Percentiles rank a stretch among this genome's conserved stretches.
Conservation (phyloP, 2,888 invertebrate species). For the Torymus texanus region DNA sequence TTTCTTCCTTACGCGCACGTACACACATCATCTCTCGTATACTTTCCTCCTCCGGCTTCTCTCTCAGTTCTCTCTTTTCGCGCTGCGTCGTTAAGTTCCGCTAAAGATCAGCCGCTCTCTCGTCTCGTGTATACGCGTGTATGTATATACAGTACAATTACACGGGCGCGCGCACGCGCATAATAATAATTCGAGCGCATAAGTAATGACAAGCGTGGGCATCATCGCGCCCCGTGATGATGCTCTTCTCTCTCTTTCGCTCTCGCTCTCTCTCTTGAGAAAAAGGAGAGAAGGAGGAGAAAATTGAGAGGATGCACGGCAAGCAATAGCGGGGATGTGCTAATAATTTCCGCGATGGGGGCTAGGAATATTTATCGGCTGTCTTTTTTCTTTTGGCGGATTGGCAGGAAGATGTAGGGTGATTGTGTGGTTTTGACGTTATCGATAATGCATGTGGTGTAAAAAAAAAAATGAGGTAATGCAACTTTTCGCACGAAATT, state of each 20-base stretch:
- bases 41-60: background rate
- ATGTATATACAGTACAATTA: slow-evolving; percentile 17
- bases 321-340: background rate
- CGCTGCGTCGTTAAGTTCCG: slow-evolving; percentile 51
- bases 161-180: slow-evolving; percentile 11
- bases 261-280: background rate
- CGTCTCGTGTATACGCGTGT: slow-evolving; percentile 1
- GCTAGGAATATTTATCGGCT: slow-evolving; percentile 14
- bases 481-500: too few species aligned
- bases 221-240: slow-evolving; percentile 9
- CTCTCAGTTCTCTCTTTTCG: background rate
- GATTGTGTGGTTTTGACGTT: too few species aligned
- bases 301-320: slow-evolving; percentile 16
- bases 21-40: slow-evolving; percentile 8
- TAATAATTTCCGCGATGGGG: slow-evolving; percentile 34
- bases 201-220: slow-evolving; percentile 54
- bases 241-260: too few species aligned
- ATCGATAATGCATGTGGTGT: too few species aligned
- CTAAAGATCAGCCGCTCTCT: slow-evolving; percentile 45
- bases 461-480: too few species aligned
- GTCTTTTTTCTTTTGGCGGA: background rate
- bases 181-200: slow-evolving; percentile 53
- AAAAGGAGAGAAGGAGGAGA: slow-evolving; percentile 13
- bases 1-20: too few species aligned
- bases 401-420: too few species aligned